Conservation (phyloP, 2,888 invertebrate species). For the Nasonia oneida region DNA sequence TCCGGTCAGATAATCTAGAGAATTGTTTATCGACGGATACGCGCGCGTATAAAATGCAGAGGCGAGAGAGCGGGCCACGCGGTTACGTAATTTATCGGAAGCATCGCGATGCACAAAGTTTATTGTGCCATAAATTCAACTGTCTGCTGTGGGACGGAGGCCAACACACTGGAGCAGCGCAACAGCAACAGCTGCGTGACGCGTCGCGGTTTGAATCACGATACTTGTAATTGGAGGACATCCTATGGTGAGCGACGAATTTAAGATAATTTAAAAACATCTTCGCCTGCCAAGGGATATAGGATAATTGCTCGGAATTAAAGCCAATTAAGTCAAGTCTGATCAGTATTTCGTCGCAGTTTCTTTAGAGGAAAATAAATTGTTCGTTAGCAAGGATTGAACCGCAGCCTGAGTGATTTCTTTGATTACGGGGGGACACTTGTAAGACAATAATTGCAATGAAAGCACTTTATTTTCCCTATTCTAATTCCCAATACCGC, state of each 20-base stretch:
- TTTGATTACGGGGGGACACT: conserved; percentile 51
- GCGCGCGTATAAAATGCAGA: not conserved
- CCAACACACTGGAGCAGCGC: not conserved
- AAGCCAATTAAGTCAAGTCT: conserved; percentile 63
- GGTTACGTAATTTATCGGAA: conserved; percentile 46
- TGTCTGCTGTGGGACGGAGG: conserved; percentile 5
- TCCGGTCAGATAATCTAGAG: not conserved
- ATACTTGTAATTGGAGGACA: conserved; percentile 62
- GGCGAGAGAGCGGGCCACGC: not conserved
- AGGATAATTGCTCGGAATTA: conserved; percentile 63
- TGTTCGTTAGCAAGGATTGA: conserved; percentile 62
- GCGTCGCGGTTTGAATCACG: conserved; percentile 57
- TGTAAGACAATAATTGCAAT: conserved; percentile 54
- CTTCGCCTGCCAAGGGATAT: conserved; percentile 57
- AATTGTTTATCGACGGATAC: conserved; percentile 43
- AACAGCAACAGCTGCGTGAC: conserved; percentile 43
- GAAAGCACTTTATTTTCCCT: conserved; percentile 27
- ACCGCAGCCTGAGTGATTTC: conserved; percentile 53
- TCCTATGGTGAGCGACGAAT: conserved; percentile 61
- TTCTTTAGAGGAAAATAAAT: conserved; percentile 61
- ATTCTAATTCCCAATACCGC: not conserved
- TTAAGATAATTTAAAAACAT: conserved; percentile 63
- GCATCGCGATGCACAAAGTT: conserved; percentile 29
- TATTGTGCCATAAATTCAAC: conserved; percentile 50
- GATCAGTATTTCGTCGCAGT: conserved; percentile 63